Conservation (phyloP, 2,113 vertebrate genomes). For the Telmatochromis bifrenatus region DNA sequence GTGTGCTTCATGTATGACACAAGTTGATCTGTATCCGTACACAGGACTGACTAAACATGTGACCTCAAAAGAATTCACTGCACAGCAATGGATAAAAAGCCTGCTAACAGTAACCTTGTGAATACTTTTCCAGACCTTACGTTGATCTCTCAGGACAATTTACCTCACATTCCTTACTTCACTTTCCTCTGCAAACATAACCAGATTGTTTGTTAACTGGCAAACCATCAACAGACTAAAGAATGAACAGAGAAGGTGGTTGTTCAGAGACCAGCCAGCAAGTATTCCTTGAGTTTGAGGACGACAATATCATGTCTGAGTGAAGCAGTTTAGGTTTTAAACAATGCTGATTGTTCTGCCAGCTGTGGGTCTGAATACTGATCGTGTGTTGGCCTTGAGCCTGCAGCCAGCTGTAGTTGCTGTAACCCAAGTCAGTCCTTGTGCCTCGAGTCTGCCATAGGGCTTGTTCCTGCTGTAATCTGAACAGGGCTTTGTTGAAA, state of each 20-base stretch:
- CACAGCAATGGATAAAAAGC: background rate
- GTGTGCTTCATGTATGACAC: background rate
- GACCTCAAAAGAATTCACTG: background rate
- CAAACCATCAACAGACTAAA: conserved; percentile 23
- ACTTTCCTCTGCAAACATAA: conserved; percentile 7
- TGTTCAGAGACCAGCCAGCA: conserved; percentile 20
- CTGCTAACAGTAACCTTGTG: background rate
- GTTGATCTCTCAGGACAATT: background rate
- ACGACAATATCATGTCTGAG: conserved; percentile 1
- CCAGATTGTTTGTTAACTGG: conserved; percentile 37
- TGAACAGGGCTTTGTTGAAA: conserved; percentile 3
- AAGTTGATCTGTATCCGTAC: background rate
- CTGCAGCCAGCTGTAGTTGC: conserved; percentile 1
- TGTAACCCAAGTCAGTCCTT: conserved; percentile 22
- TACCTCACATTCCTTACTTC: background rate
- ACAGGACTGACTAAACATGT: background rate
- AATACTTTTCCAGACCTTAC: background rate
- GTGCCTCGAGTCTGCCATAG: background rate
- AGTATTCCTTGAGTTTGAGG: background rate
- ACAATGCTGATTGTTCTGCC: conserved; percentile 25
- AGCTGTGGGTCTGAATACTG: conserved; percentile 35
- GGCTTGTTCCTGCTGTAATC: conserved; percentile 7
- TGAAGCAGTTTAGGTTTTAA: background rate
- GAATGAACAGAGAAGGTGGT: conserved; percentile 7
- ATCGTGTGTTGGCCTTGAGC: conserved; percentile 21